Evolutionary conservation across 2,113 vertebrate species (phyloP), one percentile per base, ranked within the genome.

Genomic region (Pycnonotus jocosus): DNA sequence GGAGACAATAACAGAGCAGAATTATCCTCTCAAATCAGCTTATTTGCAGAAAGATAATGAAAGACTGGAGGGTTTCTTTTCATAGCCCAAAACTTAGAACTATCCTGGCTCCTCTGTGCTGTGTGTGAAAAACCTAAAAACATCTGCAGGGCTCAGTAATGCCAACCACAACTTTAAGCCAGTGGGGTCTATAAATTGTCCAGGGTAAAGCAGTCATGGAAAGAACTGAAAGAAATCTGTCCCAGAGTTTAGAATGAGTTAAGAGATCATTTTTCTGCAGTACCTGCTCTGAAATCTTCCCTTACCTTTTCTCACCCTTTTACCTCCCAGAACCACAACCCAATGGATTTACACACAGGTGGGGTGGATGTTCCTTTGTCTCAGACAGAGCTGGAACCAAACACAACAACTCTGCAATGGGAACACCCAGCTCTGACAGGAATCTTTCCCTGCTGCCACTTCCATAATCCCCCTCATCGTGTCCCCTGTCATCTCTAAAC

Each of bases 341-440:
- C 4, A 3, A 6, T 1, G 31, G 45, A 70, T 35, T 56, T 2
- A 13, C 45, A 45, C 16, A 27, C 60, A 13, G 28, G 25, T 0
- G 27, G 70, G 10, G 57, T 13, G 12, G 53, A 17, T 1, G 24
- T n/a, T 65, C 47, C 65, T 71, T 86, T 24, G 60, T 70, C 58
- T 87, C 70, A 19, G 50, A 8, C 48, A 10, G 31, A 27, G 30
- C 12, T n/a, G 50, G 15, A 45, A 27, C 33, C 42, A 69, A 54
- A 14, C 2, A 4, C 28, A 35, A 44, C 28, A 33, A 4, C 47
- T 47, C 69, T 56, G 62, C 54, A 33, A 2, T 6, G 91, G 61
- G 57, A 94, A 51, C 30, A 17, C 11, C 9, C n/a, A 19, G 66
- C 71, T 86, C 62, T 22, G 44, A 33, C 64, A 73, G 1, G 50